Evolutionary conservation across 2,113 vertebrate genomes (phyloP).

Genomic region (Aepyceros melampus): DNA sequence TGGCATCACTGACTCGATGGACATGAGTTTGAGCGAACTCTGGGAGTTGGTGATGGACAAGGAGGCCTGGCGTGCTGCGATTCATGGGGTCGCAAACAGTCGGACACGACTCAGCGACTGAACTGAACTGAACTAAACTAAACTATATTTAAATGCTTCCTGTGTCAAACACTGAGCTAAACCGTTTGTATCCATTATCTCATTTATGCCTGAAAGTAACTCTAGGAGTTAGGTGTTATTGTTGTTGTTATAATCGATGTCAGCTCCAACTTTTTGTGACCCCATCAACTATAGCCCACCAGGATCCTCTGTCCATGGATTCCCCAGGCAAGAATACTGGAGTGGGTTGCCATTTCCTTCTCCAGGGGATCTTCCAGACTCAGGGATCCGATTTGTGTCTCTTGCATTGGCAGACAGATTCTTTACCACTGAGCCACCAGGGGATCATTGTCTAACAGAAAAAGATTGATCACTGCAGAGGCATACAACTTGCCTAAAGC

Average conservation of each 20-base stretch:
- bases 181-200: background rate
- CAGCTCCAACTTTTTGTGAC: background rate
- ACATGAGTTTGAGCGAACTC: no score
- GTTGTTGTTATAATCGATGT: background rate
- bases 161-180: background rate
- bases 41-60: no score
- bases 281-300: background rate
- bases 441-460: background rate
- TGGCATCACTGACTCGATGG: accelerated
- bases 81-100: no score
- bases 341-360: background rate
- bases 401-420: background rate
- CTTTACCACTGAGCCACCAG: background rate
- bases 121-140: no score
- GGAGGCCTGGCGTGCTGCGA: no score
- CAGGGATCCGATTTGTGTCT: background rate
- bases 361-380: background rate
- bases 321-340: background rate
- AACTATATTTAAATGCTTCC: background rate
- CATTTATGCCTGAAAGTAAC: conserved; percentile 8
- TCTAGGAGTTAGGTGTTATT: background rate
- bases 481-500: background rate
- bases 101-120: accelerated
- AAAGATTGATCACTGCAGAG: background rate
- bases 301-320: background rate